Base-by-base conservation (phyloP, 2,797 vertebrate genomes). In the Alcedo atthis region DNA sequence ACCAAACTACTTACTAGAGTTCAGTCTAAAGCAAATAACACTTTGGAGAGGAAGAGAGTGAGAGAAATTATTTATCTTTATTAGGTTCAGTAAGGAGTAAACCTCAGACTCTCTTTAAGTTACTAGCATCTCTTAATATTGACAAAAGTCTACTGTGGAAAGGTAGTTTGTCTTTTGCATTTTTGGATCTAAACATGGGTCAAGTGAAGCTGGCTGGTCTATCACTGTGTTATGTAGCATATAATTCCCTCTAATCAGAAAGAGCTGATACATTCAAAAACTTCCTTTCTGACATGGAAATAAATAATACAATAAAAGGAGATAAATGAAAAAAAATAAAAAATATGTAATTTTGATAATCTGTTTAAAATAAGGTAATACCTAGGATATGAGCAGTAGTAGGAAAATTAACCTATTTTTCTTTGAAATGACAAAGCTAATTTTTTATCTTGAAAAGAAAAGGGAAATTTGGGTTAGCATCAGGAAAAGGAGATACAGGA, bases 261-360 rank as follows among this genome's bases (percentile, higher is more conserved):
- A 81, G 30, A 93, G 68, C 75, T 49, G 40, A 92, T 87, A 78
- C 33, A 54, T 87, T 78, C 15, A 53, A 33, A 86, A 91, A 3
- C 5, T 22, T 83, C 35, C 69, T 83, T 78, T 93, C 26, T 69
- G 11, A 84, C 21, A 13, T 48, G 20, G 51, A 89, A 87, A 85
- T 87, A 58, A 83, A 83, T 76, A 92, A 87, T 86, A 79, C 35
- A 85, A 68, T 75, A 93, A 71, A 93, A 95, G 8, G 5, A 89
- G 3, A 2, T 67, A 45, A 70, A 26, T 48, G 54, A 59, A 45
- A 46, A 54, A 69, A 45, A 25, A 4, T 33, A 59, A 90, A 75
- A 82, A 35, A 51, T 20, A 20, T 71, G 51, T 40, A 75, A 62
- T 81, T 94, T 78, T 78, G 91, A 64, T 43, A 6, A 62, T 32